Evolutionary conservation across 1,140 invertebrate genomes (phyloP).

Genomic region (Drosophila funebris): DNA sequence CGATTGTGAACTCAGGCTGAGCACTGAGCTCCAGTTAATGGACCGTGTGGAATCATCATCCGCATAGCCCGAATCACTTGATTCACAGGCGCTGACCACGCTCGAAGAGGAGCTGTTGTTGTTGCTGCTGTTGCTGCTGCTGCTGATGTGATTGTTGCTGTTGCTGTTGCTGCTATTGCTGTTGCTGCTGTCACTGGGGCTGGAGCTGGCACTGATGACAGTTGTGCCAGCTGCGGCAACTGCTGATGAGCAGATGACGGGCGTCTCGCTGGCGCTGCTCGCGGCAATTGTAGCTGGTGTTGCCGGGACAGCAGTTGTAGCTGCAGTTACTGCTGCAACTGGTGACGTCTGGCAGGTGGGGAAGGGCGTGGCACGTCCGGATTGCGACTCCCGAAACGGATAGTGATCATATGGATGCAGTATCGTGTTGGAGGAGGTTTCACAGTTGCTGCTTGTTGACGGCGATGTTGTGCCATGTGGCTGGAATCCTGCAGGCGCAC

Average conservation of each 20-base stretch:
- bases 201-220: constrained; percentile 4
- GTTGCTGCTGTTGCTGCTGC: background rate
- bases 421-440: constrained; percentile 26
- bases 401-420: constrained; percentile 85
- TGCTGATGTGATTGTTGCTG: constrained; percentile 11
- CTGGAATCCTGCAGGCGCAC: constrained; percentile 45
- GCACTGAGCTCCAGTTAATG: constrained; percentile 95
- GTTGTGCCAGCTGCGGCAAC: constrained; percentile 1
- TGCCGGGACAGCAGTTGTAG: background rate
- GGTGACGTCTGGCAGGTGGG: constrained; percentile 79
- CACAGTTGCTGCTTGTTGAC: constrained; percentile 38
- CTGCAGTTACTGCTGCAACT: constrained; percentile 18
- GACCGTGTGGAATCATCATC: constrained; percentile 90
- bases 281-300: background rate
- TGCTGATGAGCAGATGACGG: constrained; percentile 21
- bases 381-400: constrained; percentile 83
- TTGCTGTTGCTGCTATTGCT: constrained; percentile 22
- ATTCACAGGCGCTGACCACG: constrained; percentile 84
- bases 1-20: constrained; percentile 92
- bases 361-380: constrained; percentile 87
- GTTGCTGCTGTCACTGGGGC: constrained; percentile 8
- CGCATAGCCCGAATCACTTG: constrained; percentile 89
- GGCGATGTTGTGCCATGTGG: constrained; percentile 29
- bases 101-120: background rate
- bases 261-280: too few relatives aligned